These are phyloP conservation scores for Rhinogobio ventralis DNA, from an alignment of 2,797 vertebrate species.

Conservation along the genomic window DNA sequence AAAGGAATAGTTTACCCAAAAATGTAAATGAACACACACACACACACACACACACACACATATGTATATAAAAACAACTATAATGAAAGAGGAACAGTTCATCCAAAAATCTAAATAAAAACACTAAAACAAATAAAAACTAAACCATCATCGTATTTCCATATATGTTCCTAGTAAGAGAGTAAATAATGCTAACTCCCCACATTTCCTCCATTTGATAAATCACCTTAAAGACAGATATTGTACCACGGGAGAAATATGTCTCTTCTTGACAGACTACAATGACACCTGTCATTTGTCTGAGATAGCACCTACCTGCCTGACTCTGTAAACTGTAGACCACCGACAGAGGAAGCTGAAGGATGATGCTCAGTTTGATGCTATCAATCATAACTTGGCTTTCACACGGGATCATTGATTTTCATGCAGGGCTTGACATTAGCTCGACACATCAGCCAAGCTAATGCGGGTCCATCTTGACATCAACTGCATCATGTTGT, in stretches of 20 bases:
- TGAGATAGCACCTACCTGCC: slow-evolving; percentile 49
- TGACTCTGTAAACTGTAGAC: slow-evolving; percentile 38
- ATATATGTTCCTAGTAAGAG: slow-evolving; percentile 14
- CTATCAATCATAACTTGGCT: slow-evolving; percentile 30
- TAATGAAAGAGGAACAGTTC: neutral
- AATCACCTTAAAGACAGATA: slow-evolving; percentile 47
- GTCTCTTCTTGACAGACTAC: slow-evolving; percentile 45
- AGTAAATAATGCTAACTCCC: slow-evolving; percentile 41
- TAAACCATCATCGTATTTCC: neutral
- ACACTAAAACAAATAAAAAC: neutral
- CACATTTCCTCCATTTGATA: slow-evolving; percentile 21
- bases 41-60: neutral
- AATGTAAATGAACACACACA: neutral
- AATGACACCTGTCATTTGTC: slow-evolving; percentile 59
- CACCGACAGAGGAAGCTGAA: slow-evolving; percentile 23
- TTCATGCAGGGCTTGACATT: slow-evolving; percentile 34
- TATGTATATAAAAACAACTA: neutral
- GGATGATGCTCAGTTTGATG: slow-evolving; percentile 27
- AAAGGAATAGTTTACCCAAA: neutral
- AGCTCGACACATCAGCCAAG: slow-evolving; percentile 37
- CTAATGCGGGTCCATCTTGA: neutral
- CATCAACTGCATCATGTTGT: slow-evolving; percentile 33
- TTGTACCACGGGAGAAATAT: slow-evolving; percentile 38
- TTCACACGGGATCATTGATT: slow-evolving; percentile 35
- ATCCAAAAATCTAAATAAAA: neutral